Evolutionary conservation across 2,797 vertebrate species (phyloP).

Genomic region (Tolypeutes matacus): DNA sequence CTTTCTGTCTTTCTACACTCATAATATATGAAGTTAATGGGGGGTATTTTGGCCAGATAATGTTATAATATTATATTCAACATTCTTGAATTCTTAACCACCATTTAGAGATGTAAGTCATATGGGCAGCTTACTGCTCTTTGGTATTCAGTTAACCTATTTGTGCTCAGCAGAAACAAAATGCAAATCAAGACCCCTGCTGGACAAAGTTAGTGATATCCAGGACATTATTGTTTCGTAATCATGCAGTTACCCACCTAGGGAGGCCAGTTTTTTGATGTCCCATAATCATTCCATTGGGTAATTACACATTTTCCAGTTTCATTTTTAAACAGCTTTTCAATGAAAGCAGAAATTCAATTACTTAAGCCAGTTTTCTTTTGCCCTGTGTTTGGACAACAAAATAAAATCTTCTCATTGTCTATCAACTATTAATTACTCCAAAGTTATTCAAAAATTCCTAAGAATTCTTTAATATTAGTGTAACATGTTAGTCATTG

Average conservation of each 20-base stretch:
- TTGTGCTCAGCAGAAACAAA: slow-evolving; percentile 29
- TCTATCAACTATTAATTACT: slow-evolving; percentile 31
- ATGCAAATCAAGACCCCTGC: slow-evolving; percentile 27
- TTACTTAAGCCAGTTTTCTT: slow-evolving; percentile 5
- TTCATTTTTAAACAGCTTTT: slow-evolving; percentile 58
- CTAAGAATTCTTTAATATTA: slow-evolving; percentile 45
- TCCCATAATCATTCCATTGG: slow-evolving; percentile 58
- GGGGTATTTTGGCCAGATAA: not conserved
- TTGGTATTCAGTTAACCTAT: slow-evolving; percentile 45
- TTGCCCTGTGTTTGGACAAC: not conserved
- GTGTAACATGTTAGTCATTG: not conserved
- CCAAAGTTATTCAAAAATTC: slow-evolving; percentile 6
- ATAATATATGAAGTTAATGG: not conserved
- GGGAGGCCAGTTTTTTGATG: not conserved
- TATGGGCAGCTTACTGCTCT: not conserved
- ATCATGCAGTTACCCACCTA: slow-evolving; percentile 42
- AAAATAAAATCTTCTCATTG: slow-evolving; percentile 47
- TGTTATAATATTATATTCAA: slow-evolving; percentile 45
- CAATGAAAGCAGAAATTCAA: slow-evolving; percentile 68
- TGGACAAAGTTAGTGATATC: not conserved
- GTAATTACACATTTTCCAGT: slow-evolving; percentile 64
- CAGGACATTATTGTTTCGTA: not conserved
- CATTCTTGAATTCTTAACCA: slow-evolving; percentile 62
- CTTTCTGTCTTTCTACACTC: slow-evolving; percentile 34
- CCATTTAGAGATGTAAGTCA: slow-evolving; percentile 56